Evolutionary conservation across 2,113 vertebrate species (phyloP), one percentile per base, ranked within the genome.

Genomic region (Otis tarda): DNA sequence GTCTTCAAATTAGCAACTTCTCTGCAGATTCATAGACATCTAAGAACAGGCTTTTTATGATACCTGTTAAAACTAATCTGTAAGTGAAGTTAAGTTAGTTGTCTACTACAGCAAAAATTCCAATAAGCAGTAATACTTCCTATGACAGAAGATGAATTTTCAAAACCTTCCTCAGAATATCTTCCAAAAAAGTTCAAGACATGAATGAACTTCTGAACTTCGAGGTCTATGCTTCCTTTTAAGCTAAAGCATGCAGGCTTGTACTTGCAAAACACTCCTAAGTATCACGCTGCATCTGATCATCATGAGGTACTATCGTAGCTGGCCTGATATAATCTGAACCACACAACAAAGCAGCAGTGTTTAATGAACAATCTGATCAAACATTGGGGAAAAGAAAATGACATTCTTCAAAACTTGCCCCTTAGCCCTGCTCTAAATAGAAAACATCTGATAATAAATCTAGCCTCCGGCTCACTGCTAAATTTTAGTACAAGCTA

Each of bases 331-430:
- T 37, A 87, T 33, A 15, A 20, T 35, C 84, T 71, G 75, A 94
- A 87, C 83, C 81, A 43, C 10, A 23, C 57, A 88, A 97, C 91
- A 98, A 96, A 94, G 93, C 84, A 80, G 90, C 76, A 96, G 94
- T 94, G 95, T 96, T 89, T 92, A 83, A 97, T 56, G 39, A 94
- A 92, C 89, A 90, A 92, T 78, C 27, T 47, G 71, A 89, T 87
- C 87, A 96, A 94, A 89, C 80, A 94, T 21, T 6, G 10, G 10
- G 49, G 35, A 60, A 71, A 80, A 65, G 9, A 89, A 94, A 95
- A 73, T 6, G 0, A 37, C 8, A 11, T 65, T 96, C 73, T 95
- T 91, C 57, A 92, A 87, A 69, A 95, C 84, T 33, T 87, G 96
- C 60, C 96, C 75, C 85, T 94, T 78, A 68, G 77, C 81, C 74